Percentiles rank a stretch among this genome's conserved stretches.
Conservation (phyloP, 53 echinoderm and acorn worm genomes). For the Arbacia lixula region DNA sequence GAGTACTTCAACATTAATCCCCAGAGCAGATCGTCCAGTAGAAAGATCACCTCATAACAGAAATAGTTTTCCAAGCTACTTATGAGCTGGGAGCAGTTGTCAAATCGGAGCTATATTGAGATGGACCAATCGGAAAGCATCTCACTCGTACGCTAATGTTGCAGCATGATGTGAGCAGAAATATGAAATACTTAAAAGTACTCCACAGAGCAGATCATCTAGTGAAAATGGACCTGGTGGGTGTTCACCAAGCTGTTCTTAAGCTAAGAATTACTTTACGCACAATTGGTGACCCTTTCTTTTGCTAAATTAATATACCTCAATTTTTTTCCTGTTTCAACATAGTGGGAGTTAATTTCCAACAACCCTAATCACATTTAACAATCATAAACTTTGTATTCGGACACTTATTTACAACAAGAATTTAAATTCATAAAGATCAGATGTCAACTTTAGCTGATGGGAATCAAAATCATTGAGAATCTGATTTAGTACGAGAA, state of each 20-base stretch:
- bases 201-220: slow-evolving; percentile 91
- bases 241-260: slow-evolving; percentile 66
- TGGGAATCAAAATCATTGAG: no score
- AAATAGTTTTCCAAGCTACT: slow-evolving; percentile 72
- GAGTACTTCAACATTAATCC: background rate
- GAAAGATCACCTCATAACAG: slow-evolving; percentile 73
- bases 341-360: no score
- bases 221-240: slow-evolving; percentile 75
- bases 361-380: no score
- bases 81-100: slow-evolving; percentile 84
- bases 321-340: no score
- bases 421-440: no score
- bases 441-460: no score
- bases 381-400: no score
- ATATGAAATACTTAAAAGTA: background rate
- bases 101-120: slow-evolving; percentile 78
- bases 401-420: no score
- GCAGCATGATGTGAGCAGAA: slow-evolving; percentile 1
- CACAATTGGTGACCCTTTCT: no score
- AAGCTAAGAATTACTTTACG: no score
- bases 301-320: no score
- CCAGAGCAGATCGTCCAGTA: slow-evolving; percentile 93
- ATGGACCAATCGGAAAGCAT: slow-evolving; percentile 80
- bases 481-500: no score
- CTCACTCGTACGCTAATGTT: slow-evolving; percentile 51